These are phyloP conservation scores for Harpagifer antarcticus DNA, from an alignment of 2,797 vertebrate species.

Conservation along the genomic window DNA sequence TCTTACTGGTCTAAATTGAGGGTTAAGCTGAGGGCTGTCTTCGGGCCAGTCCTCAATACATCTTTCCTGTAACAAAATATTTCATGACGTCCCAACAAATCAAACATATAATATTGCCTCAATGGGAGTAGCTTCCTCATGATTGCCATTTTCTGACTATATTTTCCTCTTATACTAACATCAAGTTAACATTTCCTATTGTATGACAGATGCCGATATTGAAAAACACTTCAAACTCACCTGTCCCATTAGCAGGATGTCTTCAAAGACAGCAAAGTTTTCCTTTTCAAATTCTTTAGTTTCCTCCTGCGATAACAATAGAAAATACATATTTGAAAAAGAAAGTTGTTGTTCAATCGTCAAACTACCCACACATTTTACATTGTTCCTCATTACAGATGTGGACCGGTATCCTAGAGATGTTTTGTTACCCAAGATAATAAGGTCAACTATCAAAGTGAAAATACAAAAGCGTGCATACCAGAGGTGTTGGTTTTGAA, in stretches of 20 bases:
- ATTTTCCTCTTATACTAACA: not conserved
- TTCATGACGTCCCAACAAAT: too few relatives aligned
- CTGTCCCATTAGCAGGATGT: constrained; percentile 80
- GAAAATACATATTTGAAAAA: not conserved
- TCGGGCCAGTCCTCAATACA: constrained; percentile 88
- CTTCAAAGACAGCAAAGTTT: constrained; percentile 60
- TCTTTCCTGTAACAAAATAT: constrained; percentile 71
- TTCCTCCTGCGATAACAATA: constrained; percentile 71
- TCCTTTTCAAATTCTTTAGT: constrained; percentile 4
- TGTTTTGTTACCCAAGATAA: not conserved
- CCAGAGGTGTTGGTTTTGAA: constrained; percentile 40
- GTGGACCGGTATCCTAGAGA: not conserved
- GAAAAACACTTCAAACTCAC: constrained; percentile 31
- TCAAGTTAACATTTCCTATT: not conserved
- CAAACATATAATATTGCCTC: not conserved
- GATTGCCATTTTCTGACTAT: too few relatives aligned
- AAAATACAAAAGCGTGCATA: constrained; percentile 8
- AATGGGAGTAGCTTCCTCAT: not conserved
- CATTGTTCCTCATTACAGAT: not conserved
- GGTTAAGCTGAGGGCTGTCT: constrained; percentile 76
- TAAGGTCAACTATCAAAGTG: not conserved
- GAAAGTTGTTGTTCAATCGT: not conserved
- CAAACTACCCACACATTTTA: not conserved
- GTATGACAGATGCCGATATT: not conserved
- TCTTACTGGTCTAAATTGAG: constrained; percentile 82